These are phyloP conservation scores for Caenorhabditis zanzibari DNA, from an alignment of 2,888 invertebrate species.

Conservation along the genomic window DNA sequence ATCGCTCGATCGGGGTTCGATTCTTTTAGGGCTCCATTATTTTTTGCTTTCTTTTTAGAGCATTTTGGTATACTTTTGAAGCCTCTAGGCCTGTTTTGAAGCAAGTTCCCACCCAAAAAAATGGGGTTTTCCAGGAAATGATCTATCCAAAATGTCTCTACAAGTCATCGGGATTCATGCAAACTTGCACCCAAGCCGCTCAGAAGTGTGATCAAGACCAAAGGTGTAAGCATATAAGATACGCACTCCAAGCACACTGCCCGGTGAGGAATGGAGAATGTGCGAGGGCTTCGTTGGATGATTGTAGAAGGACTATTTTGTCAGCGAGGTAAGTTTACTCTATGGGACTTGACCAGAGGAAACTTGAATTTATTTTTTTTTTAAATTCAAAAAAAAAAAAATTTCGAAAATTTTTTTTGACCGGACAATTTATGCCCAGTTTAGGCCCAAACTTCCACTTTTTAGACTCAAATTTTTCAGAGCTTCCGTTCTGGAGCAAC, in stretches of 20 bases:
- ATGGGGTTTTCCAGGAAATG: constrained; percentile 74
- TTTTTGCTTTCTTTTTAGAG: background rate
- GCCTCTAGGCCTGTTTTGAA: background rate
- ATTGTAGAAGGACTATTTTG: constrained; percentile 67
- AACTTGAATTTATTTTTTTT: background rate
- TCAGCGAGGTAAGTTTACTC: constrained; percentile 64
- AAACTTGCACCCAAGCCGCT: constrained; percentile 74
- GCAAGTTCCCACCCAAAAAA: background rate
- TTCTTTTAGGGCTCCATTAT: background rate
- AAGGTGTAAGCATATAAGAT: constrained; percentile 70
- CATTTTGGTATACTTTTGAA: background rate
- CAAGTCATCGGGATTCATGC: constrained; percentile 54
- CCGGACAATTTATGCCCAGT: background rate
- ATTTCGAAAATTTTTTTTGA: background rate
- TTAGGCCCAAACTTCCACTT: background rate
- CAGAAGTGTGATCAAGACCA: constrained; percentile 73
- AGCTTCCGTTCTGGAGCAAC: constrained; percentile 79
- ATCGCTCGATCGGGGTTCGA: no score
- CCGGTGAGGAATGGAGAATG: constrained; percentile 70
- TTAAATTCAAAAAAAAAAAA: no score
- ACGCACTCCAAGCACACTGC: constrained; percentile 56
- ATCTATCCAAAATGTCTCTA: constrained; percentile 81
- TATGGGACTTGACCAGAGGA: background rate
- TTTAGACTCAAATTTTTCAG: constrained; percentile 39
- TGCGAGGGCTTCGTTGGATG: constrained; percentile 54